Conservation (phyloP, 2,797 vertebrate genomes). For the Leucoraja ocellata region DNA sequence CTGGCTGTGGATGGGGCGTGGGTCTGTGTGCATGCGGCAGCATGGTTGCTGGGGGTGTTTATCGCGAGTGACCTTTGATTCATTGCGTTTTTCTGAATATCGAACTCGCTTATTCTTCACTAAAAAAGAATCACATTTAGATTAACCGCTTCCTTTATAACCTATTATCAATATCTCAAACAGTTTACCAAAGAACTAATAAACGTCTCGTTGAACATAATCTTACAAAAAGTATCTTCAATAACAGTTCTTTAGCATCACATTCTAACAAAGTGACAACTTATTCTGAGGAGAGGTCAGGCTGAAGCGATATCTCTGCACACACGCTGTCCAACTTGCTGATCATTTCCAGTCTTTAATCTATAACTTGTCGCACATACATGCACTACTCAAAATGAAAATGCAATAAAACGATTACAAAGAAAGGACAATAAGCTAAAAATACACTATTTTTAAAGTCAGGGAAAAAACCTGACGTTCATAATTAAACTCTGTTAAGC, state of each 20-base stretch:
- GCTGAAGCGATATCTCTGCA: too few species aligned
- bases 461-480: background rate
- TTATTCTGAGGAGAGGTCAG: too few species aligned
- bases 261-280: too few species aligned
- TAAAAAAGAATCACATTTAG: background rate
- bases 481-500: slow-evolving; percentile 22
- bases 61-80: too few species aligned
- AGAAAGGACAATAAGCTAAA: background rate
- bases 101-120: background rate
- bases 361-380: background rate
- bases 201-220: background rate
- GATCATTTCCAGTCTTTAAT: too few species aligned
- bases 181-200: background rate
- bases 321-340: too few species aligned
- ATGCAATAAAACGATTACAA: background rate
- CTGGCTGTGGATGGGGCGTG: too few species aligned
- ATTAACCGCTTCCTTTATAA: background rate
- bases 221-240: background rate
- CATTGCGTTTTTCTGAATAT: too few species aligned
- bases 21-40: too few species aligned
- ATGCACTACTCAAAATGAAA: background rate
- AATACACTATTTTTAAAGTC: background rate
- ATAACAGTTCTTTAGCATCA: too few species aligned
- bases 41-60: too few species aligned
- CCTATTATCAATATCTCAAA: background rate